Evolutionary conservation across 2,797 vertebrate species (phyloP), one percentile per base, ranked within the genome.

Genomic region (Pyrocephalus nanus): DNA sequence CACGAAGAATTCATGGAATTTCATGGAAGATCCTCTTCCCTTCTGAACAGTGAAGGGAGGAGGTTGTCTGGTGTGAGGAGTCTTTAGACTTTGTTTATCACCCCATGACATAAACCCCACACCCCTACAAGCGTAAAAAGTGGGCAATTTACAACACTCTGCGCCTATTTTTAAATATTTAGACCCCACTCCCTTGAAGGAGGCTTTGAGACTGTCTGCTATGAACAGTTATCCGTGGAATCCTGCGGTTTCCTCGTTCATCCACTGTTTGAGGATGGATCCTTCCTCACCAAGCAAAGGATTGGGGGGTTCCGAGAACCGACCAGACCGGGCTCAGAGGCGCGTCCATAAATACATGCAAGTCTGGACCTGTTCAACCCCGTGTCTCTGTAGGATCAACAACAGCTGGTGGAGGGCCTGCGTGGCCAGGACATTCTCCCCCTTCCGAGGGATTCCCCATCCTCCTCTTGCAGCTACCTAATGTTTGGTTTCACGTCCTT

Each of bases 401-500:
- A 61, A 71, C 81, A 83, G 93, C 94, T 75, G 92, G 70, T 67
- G 74, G 78, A 58, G 86, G 90, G 48, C 54, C 45, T 60, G 77
- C 38, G 54, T 20, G 83, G 29, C 51, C 86, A 21, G 81, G 19
- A 30, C 85, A 15, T 81, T 47, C 73, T 67, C 57, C 85, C 62
- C 71, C 78, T 65, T 17, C 12, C 57, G 30, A 0, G 0, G 25
- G n/a, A 91, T 38, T 70, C 90, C 90, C 74, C 43, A 36, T 47
- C 12, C 69, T 71, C 2, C 0, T 38, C 73, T 92, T 71, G 38
- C 42, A 69, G 93, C 98, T 98, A 98, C 96, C 97, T 97, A 92
- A 98, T 93, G 15, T 96, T 98, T 15, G 98, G 97, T 36, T 98
- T 98, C 36, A 97, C 89, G 34, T 98, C 98, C 90, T 98, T 98